Base-by-base conservation (phyloP, 2,888 invertebrate species). In the Strigamia transsilvanica region DNA sequence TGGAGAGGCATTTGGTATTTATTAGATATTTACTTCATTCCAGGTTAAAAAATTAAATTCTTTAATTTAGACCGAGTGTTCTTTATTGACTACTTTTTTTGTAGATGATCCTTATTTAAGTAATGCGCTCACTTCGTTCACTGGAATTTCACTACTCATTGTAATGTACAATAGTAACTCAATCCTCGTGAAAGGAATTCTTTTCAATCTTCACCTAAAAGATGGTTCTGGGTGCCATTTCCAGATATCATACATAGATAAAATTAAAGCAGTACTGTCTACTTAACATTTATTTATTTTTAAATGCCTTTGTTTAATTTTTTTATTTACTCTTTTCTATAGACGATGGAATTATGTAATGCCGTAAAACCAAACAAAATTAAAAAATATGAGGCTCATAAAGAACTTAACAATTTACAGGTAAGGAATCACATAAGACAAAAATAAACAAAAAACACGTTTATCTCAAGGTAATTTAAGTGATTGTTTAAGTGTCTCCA, bases 151-250 rank as follows among this genome's bases (percentile, higher is more conserved):
- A 0, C 89, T 94, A 56, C 91, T 95, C 81, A 92, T 94, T 81
- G 91, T 95, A 10, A 90, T 96, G 82, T 94, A 95, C 87, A 95
- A 95, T 86, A 93, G 95, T 85, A 96, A 96, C 89, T 94, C 95
- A 0, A 91, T 96, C 81, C 90, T 96, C 84, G 95, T 95, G 3
- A 91, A 95, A 77, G 96, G 96, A 0, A 94, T 96, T 1, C 94
- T 94, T 88, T 94, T 95, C 82, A 96, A 96, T 88, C 83, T 82
- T 66, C 83, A 83, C 34, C 12, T 66, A 15, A 41, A 34, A n/a
- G 81, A 83, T 41, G 84, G 83, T 38, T 46, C 79, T 12, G 84
- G 83, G 6, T 83, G 83, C 38, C 32, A 93, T 80, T 93, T 95
- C 87, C 94, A 56, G 10, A 32, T 56, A 2, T 12, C 9, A 27